Base-by-base conservation (phyloP, 2,888 invertebrate species). In the Caprella mutica region DNA sequence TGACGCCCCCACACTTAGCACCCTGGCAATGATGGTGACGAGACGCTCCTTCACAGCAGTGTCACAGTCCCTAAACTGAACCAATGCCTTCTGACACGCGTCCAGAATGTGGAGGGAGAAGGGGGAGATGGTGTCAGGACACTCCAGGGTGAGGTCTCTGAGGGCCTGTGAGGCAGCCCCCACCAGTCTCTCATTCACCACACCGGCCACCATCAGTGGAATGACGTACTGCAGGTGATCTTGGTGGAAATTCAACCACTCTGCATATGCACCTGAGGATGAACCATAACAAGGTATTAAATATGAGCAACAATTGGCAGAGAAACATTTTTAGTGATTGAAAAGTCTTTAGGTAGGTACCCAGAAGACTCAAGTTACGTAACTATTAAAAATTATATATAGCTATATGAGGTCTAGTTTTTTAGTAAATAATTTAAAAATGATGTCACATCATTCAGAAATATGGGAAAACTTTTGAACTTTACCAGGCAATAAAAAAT, bases 91-190 rank as follows among this genome's bases (percentile, higher is more conserved):
- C 72, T 62, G 60, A 67, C 85, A 81, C 1, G 85, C 82, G 23
- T 79, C 77, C 4, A 91, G 77, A 58, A 92, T 80, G 58, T 84
- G 83, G 24, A 81, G 81, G 0, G 86, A 86, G 68, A 82, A 85
- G 0, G 85, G 84, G 48, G 81, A 78, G 66, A 93, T 78, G 70
- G 83, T 81, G 51, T 80, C 68, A 67, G 81, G 80, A 70, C 90
- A 90, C 71, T 90, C 89, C 33, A 84, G 77, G 30, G 87, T 83
- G 38, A 94, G 79, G 69, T 91, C 91, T 71, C 91, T 87, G 12
- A 93, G 76, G 24, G 93, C 91, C 72, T 91, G 81, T 3, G 91
- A 90, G 1, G 89, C 84, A 55, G 86, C 80, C 4, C 86, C 83
- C 0, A 85, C 81, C 61, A 86, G 83, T 27, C 81, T 77, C 0